phyloP scores from a whole-genome alignment of 2,888 invertebrate species.

The Liopterus haemorrhoidalis region DNA sequence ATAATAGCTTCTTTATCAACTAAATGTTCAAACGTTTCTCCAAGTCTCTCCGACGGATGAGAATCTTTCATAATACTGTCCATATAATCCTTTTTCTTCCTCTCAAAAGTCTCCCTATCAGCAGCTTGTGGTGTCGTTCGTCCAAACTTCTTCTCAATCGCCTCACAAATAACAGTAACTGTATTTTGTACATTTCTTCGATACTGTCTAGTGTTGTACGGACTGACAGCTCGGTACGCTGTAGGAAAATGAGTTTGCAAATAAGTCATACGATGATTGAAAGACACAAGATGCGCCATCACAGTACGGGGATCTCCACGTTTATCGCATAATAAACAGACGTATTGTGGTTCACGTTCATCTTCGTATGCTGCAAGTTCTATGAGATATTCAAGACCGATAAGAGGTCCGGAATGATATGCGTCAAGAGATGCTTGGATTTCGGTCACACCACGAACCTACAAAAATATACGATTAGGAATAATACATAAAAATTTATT shows the following conservation, averaged over 20 bases:
- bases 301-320: conserved; percentile 74
- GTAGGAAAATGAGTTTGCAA: conserved; percentile 60
- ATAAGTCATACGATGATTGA: conserved; percentile 68
- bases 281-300: conserved; percentile 70
- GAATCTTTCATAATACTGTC: conserved; percentile 60
- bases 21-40: conserved; percentile 51
- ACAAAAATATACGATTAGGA: conserved; percentile 33
- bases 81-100: conserved; percentile 54
- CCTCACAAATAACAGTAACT: conserved; percentile 55
- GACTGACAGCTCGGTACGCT: conserved; percentile 54
- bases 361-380: conserved; percentile 62
- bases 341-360: conserved; percentile 65
- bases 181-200: conserved; percentile 47
- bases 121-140: conserved; percentile 61
- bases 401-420: conserved; percentile 49
- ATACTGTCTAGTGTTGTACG: conserved; percentile 56
- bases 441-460: conserved; percentile 38
- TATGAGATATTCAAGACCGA: conserved; percentile 72
- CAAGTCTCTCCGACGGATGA: conserved; percentile 60
- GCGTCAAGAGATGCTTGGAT: conserved; percentile 53
- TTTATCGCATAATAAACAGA: conserved; percentile 73
- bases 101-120: conserved; percentile 64
- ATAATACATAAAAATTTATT: too few species aligned
- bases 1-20: conserved; percentile 42
- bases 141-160: conserved; percentile 70